These are phyloP conservation scores for Leptosomus discolor DNA, from an alignment of 2,113 vertebrate genomes.

Conservation along the genomic window DNA sequence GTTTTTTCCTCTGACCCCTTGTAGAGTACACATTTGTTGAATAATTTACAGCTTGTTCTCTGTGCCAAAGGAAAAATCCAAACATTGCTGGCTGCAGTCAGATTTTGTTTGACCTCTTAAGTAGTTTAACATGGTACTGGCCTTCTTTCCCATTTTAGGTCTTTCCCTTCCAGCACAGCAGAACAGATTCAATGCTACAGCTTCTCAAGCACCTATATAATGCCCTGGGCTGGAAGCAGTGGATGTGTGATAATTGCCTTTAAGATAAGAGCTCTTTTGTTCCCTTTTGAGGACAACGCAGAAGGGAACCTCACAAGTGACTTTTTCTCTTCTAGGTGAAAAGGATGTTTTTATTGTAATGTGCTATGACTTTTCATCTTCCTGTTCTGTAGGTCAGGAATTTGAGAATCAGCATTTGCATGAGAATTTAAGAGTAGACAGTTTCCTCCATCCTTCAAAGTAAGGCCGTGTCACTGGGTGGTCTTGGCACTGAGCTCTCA, in stretches of 20 bases:
- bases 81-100: constrained; percentile 29
- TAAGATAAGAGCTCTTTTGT: background rate
- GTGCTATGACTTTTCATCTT: constrained; percentile 18
- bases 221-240: background rate
- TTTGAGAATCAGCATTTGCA: constrained; percentile 14
- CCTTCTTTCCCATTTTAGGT: constrained; percentile 43
- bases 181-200: background rate
- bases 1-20: constrained; percentile 47
- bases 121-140: constrained; percentile 53
- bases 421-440: constrained; percentile 14
- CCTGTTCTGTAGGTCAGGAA: constrained; percentile 40
- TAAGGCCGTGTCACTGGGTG: constrained; percentile 31
- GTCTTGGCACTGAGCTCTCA: background rate
- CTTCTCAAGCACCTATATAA: background rate
- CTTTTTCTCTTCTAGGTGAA: background rate
- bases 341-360: background rate
- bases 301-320: background rate
- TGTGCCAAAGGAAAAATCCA: constrained; percentile 59
- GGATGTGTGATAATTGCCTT: background rate
- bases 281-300: background rate
- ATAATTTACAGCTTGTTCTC: constrained; percentile 32
- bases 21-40: constrained; percentile 19
- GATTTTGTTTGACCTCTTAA: constrained; percentile 50
- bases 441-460: constrained; percentile 34
- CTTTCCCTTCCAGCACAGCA: background rate